These are phyloP conservation scores for Pituophis catenifer DNA, from an alignment of 2,113 vertebrate species.

Conservation along the genomic window DNA sequence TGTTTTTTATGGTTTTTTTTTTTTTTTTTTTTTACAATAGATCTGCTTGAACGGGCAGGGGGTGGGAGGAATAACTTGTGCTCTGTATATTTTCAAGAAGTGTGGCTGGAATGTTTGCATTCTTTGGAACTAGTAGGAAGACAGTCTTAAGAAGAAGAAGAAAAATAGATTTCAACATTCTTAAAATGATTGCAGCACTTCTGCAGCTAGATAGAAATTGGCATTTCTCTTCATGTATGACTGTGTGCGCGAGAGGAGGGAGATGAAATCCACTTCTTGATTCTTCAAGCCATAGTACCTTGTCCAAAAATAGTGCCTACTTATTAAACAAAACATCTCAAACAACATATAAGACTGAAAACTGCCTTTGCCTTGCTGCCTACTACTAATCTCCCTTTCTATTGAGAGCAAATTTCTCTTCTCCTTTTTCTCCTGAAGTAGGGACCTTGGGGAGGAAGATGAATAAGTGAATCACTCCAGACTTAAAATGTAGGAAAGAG, in stretches of 20 bases:
- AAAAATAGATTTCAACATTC: constrained; percentile 40
- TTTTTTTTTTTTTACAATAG: constrained; percentile 27
- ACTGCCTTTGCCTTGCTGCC: not conserved
- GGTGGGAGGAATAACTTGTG: constrained; percentile 43
- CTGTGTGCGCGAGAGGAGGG: not conserved
- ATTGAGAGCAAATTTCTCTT: not conserved
- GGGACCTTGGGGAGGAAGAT: not conserved
- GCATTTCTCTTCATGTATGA: not conserved
- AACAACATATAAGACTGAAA: not conserved
- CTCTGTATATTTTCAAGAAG: constrained; percentile 49
- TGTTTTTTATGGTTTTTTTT: constrained; percentile 17
- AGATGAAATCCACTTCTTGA: not conserved
- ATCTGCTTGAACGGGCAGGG: constrained; percentile 25
- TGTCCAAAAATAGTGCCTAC: not conserved
- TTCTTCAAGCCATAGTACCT: not conserved
- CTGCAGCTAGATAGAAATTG: not conserved
- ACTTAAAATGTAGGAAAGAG: not conserved
- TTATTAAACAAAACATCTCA: not conserved
- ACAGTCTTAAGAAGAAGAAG: not conserved
- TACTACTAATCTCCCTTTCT: not conserved
- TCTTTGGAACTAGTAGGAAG: constrained; percentile 46
- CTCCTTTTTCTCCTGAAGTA: not conserved
- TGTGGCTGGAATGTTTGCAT: constrained; percentile 44
- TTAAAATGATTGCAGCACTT: constrained; percentile 9
- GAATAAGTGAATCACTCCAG: not conserved